Conservation (phyloP, 2,888 invertebrate species). For the Cataglyphis livida region DNA sequence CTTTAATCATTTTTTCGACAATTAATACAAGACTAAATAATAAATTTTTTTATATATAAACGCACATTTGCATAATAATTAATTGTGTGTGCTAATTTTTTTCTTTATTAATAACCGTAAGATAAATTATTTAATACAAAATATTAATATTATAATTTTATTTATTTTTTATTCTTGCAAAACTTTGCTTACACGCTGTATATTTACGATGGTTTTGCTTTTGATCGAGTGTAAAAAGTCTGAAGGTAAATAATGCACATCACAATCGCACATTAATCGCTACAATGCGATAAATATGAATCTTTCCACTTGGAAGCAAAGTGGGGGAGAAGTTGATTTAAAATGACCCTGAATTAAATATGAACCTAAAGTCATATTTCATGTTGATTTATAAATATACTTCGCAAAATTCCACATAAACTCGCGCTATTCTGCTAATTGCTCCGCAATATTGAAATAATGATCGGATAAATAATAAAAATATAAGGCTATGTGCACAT, state of each 20-base stretch:
- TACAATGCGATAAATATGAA: constrained; percentile 58
- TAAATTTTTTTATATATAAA: background rate
- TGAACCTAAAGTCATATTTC: constrained; percentile 75
- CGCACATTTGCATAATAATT: background rate
- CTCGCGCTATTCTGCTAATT: constrained; percentile 31
- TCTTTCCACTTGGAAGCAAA: constrained; percentile 27
- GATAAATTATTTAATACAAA: background rate
- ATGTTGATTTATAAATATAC: constrained; percentile 79
- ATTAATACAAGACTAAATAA: background rate
- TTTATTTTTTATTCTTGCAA: background rate
- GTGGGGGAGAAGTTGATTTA: constrained; percentile 70
- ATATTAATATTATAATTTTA: background rate
- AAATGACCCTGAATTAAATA: constrained; percentile 33
- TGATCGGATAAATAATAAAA: background rate
- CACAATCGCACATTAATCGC: constrained; percentile 68
- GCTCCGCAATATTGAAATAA: constrained; percentile 16
- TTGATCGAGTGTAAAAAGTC: constrained; percentile 53
- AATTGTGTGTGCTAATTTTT: background rate
- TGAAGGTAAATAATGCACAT: constrained; percentile 60
- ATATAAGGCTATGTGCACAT: background rate
- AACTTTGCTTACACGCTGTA: background rate
- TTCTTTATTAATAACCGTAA: background rate
- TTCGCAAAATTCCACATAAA: constrained; percentile 54
- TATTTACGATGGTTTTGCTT: background rate
- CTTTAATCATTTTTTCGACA: background rate